A percentile compares a stretch with the other conserved stretches of the same genome.
Conservation (phyloP, 2,888 invertebrate genomes). For the Hypolimnas misippus region DNA sequence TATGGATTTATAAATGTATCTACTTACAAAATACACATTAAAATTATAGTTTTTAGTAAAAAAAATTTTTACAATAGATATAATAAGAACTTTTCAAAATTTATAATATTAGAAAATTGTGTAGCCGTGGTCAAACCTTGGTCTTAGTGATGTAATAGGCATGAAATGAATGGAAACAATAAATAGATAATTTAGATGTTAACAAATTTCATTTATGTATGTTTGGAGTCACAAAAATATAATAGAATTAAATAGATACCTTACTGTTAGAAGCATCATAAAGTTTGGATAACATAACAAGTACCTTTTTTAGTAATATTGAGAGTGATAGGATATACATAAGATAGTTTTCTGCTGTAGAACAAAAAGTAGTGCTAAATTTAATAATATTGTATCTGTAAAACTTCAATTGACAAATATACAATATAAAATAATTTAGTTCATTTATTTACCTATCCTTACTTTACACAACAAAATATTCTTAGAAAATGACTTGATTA, state of each 20-base stretch:
- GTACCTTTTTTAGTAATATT: constrained; percentile 48
- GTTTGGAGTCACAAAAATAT: constrained; percentile 36
- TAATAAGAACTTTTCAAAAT: constrained; percentile 36
- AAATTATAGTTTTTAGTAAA: constrained; percentile 41
- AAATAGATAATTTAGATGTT: constrained; percentile 41
- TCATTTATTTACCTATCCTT: constrained; percentile 20
- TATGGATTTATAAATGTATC: constrained; percentile 39
- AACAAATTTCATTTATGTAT: constrained; percentile 37
- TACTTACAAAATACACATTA: constrained; percentile 21
- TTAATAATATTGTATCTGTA: constrained; percentile 67
- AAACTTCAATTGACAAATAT: constrained; percentile 72
- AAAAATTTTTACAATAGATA: constrained; percentile 36
- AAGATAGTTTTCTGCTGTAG: constrained; percentile 66
- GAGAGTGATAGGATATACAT: constrained; percentile 49
- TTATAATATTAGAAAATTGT: constrained; percentile 36
- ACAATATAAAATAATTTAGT: constrained; percentile 50
- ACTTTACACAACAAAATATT: too few species aligned
- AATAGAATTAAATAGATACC: constrained; percentile 20
- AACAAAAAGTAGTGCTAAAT: constrained; percentile 68
- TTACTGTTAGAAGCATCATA: constrained; percentile 7
- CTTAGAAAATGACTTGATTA: too few species aligned
- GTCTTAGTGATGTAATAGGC: constrained; percentile 25
- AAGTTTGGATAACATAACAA: constrained; percentile 18
- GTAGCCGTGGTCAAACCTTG: constrained; percentile 37
- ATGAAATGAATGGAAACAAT: constrained; percentile 26